Conservation (phyloP, 2,888 invertebrate genomes). For the Gnatocerus cornutus region DNA sequence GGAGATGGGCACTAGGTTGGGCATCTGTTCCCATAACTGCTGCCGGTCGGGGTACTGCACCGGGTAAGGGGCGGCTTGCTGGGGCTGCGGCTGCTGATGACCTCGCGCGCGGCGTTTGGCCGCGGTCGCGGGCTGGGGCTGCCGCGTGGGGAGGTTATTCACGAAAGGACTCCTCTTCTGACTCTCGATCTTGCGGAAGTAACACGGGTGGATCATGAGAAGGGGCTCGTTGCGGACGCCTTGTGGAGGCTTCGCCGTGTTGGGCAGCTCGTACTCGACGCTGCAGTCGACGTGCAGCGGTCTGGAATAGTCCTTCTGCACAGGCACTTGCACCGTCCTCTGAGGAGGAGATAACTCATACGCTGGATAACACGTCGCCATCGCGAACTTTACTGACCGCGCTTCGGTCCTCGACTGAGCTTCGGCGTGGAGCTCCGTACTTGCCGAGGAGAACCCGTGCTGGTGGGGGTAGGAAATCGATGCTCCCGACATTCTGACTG, state of each 20-base stretch:
- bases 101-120: conserved; percentile 60
- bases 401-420: conserved; percentile 67
- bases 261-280: conserved; percentile 92
- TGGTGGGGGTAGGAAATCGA: conserved; percentile 72
- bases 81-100: conserved; percentile 67
- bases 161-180: conserved; percentile 88
- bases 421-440: conserved; percentile 49
- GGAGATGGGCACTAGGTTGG: conserved; percentile 67
- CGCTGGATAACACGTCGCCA: conserved; percentile 68
- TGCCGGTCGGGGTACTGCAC: conserved; percentile 52
- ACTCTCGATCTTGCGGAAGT: conserved; percentile 90
- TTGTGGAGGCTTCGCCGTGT: conserved; percentile 90
- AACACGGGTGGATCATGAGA: conserved; percentile 92
- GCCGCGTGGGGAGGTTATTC: conserved; percentile 81
- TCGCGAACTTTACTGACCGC: conserved; percentile 63
- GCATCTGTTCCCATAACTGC: conserved; percentile 67
- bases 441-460: conserved; percentile 49
- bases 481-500: conserved; percentile 69
- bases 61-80: conserved; percentile 66
- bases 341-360: conserved; percentile 70
- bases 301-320: conserved; percentile 87
- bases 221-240: conserved; percentile 88
- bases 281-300: conserved; percentile 93
- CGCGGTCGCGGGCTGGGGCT: conserved; percentile 60
- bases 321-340: conserved; percentile 69